Evolutionary conservation across 2,113 vertebrate species (phyloP).

Genomic region (Isichthys henryi): DNA sequence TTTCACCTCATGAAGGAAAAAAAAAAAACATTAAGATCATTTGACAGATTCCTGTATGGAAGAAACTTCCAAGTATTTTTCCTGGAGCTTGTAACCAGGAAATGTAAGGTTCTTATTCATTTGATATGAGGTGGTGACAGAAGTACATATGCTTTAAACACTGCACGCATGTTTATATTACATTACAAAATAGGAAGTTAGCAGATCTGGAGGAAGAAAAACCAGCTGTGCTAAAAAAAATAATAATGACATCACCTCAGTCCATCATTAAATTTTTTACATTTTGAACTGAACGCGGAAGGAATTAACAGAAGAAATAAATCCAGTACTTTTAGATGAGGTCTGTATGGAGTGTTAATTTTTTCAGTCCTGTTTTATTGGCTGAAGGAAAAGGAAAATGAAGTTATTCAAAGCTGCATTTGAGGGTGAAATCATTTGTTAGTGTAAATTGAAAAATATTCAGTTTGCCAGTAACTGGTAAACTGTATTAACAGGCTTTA

Average conservation of each 20-base stretch:
- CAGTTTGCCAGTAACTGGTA: neutral
- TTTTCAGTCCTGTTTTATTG: neutral
- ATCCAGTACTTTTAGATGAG: conserved; percentile 24
- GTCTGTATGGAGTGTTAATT: conserved; percentile 19
- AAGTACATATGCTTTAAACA: neutral
- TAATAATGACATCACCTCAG: conserved; percentile 31
- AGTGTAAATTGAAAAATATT: neutral
- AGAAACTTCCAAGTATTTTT: neutral
- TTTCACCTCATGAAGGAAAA: neutral
- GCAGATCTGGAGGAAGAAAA: neutral
- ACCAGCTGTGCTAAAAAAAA: neutral
- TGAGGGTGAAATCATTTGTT: neutral
- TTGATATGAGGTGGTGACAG: neutral
- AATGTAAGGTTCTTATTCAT: neutral
- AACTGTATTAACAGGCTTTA: neutral
- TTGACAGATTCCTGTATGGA: neutral
- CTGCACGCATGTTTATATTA: neutral
- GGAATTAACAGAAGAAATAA: conserved; percentile 37
- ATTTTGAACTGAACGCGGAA: conserved; percentile 33
- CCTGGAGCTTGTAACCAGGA: neutral
- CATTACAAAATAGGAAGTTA: neutral
- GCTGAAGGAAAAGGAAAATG: neutral
- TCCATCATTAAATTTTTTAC: conserved; percentile 21
- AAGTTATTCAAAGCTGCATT: neutral
- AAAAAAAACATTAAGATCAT: neutral